A percentile compares a stretch with the other conserved stretches of the same genome.
Evolutionary conservation across 2,113 vertebrate species (phyloP).

Genomic region (Ammodytes dubius): DNA sequence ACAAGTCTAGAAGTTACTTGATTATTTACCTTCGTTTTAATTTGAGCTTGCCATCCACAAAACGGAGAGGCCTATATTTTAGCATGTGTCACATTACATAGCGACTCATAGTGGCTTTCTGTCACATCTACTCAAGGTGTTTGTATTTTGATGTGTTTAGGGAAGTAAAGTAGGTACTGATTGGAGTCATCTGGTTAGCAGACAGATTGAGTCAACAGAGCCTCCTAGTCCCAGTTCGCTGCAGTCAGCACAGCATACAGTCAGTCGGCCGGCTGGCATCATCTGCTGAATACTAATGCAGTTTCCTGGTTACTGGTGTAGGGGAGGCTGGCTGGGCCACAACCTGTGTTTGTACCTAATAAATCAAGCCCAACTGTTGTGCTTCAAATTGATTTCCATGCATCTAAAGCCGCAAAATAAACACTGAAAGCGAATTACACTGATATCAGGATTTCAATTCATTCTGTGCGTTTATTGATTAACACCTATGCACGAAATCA

Average conservation of each 20-base stretch:
- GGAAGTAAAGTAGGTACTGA: constrained; percentile 41
- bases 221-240: constrained; percentile 50
- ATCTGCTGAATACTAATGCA: constrained; percentile 69
- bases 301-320: constrained; percentile 44
- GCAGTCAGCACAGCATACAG: constrained; percentile 58
- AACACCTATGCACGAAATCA: constrained; percentile 4
- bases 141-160: constrained; percentile 62
- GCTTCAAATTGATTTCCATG: neutral
- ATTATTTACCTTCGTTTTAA: constrained; percentile 18
- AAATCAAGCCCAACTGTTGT: neutral
- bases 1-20: constrained; percentile 23
- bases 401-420: neutral
- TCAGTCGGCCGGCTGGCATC: constrained; percentile 46
- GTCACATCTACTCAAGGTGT: constrained; percentile 39
- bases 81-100: neutral
- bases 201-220: constrained; percentile 64
- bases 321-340: constrained; percentile 8
- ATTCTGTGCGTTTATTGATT: neutral
- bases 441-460: neutral
- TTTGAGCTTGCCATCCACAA: constrained; percentile 21
- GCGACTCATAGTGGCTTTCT: constrained; percentile 30
- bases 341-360: constrained; percentile 15
- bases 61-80: neutral
- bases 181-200: constrained; percentile 47
- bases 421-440: neutral